Evolutionary conservation across 2,797 vertebrate genomes (phyloP), one percentile per base, ranked within the genome.

Genomic region (Sphenodon punctatus): DNA sequence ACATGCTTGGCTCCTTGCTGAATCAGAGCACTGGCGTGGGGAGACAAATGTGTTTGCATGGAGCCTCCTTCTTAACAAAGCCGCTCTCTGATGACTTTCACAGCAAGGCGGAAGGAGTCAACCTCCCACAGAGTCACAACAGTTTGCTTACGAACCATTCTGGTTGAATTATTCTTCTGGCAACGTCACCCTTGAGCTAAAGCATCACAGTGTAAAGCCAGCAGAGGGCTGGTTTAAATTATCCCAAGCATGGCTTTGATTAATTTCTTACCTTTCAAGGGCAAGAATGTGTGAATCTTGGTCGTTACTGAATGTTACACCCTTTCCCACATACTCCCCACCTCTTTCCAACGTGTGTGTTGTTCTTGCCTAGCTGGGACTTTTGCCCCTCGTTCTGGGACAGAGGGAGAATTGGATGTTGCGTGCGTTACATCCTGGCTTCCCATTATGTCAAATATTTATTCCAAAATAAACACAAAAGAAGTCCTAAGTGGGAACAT

Each of bases 131-230:
- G 65, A 80, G 81, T 59, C 66, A 55, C 43, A 66, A 78, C 75
- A 78, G 69, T 59, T 71, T 70, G 38, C 78, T 87, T 39, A 0
- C 38, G 39, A 53, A 4, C 53, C 58, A 46, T 78, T 88, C 86
- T 86, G 84, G 2, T 38, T 63, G 73, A 89, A 85, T 87, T 87
- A 84, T 38, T 78, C 70, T 61, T 43, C 78, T 77, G 75, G 84
- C 73, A 82, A 16, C 20, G 65, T 32, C 81, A 20, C 55, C 84
- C 68, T 39, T 17, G n/a, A 86, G 70, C 59, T 75, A 7, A 27
- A 58, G 65, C 65, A 79, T 55, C 79, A 75, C 65, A 39, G 77
- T 48, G 20, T 45, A 38, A 88, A 90, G 59, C 75, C 79, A 82
- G 51, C 69, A 78, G 76, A 74, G 67, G 73, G 49, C 75, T 87